A percentile compares a stretch with the other conserved stretches of the same genome.
Evolutionary conservation across 2,797 vertebrate genomes (phyloP).

Genomic region (Acanthurus tractus): DNA sequence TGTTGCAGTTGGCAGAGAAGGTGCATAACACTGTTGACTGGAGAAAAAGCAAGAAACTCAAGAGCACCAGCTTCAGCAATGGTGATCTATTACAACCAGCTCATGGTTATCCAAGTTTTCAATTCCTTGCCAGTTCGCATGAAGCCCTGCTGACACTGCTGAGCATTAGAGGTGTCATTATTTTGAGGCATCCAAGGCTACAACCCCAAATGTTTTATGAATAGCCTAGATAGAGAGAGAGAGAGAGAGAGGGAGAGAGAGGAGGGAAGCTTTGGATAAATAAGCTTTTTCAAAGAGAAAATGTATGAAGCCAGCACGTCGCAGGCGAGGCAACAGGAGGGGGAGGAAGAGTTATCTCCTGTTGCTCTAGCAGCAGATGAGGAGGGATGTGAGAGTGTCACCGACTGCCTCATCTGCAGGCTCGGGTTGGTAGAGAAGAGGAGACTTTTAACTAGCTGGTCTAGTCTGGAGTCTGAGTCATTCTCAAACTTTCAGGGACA

Average conservation of each 20-base stretch:
- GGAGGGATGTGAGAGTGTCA: neutral
- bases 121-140: conserved; percentile 11
- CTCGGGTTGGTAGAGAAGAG: neutral
- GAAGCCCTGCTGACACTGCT: neutral
- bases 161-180: neutral
- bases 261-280: neutral
- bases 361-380: conserved; percentile 1
- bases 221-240: neutral
- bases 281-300: neutral
- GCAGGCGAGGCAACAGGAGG: neutral
- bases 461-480: neutral
- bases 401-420: neutral
- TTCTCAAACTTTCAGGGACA: neutral
- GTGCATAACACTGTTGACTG: conserved; percentile 17
- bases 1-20: conserved; percentile 5
- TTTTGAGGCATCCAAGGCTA: neutral
- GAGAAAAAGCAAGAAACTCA: conserved; percentile 22
- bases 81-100: neutral
- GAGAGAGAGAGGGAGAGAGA: neutral
- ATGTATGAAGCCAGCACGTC: neutral
- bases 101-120: conserved; percentile 18
- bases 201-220: neutral
- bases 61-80: neutral
- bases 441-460: neutral
- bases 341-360: neutral